Evolutionary conservation across 2,797 vertebrate genomes (phyloP).

Genomic region (Astyanax mexicanus): DNA sequence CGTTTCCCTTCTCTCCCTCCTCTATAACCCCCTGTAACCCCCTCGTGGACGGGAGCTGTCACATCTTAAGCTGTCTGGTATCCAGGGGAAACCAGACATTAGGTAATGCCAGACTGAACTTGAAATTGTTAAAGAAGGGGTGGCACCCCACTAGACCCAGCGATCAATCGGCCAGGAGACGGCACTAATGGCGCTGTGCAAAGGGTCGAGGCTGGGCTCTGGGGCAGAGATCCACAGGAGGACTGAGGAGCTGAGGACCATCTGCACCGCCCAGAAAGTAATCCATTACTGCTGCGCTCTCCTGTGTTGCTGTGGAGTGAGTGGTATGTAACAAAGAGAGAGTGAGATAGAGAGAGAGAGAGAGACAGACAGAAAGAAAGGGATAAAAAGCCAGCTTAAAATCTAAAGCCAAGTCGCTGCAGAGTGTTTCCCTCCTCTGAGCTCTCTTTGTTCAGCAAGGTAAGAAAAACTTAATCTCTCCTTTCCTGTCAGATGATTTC

Average conservation of each 20-base stretch:
- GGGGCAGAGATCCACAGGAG: slow-evolving; percentile 23
- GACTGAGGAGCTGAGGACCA: slow-evolving; percentile 26
- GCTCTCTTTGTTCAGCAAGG: slow-evolving; percentile 94
- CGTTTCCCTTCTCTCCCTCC: slow-evolving; percentile 44
- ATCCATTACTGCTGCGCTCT: slow-evolving; percentile 35
- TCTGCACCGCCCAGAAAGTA: slow-evolving; percentile 42
- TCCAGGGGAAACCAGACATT: slow-evolving; percentile 93
- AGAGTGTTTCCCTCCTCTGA: slow-evolving; percentile 84
- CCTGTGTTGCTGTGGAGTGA: slow-evolving; percentile 40
- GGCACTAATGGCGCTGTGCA: slow-evolving; percentile 31
- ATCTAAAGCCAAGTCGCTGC: slow-evolving; percentile 77
- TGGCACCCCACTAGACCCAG: slow-evolving; percentile 34
- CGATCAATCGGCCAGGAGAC: slow-evolving; percentile 42
- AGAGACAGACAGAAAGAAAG: too few species aligned
- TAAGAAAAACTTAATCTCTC: slow-evolving; percentile 97
- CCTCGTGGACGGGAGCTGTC: slow-evolving; percentile 79
- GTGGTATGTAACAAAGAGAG: slow-evolving; percentile 34
- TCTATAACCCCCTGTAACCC: slow-evolving; percentile 12
- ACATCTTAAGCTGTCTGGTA: slow-evolving; percentile 91
- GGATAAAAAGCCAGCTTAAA: slow-evolving; percentile 45
- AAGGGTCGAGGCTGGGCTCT: slow-evolving; percentile 10
- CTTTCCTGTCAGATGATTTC: slow-evolving; percentile 97
- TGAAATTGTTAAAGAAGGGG: slow-evolving; percentile 83
- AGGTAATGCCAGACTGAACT: slow-evolving; percentile 90
- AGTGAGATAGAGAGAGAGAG: slow-evolving; percentile 21